Base-by-base conservation (phyloP, 2,888 invertebrate genomes). In the Himalopsyche kuldschensis region DNA sequence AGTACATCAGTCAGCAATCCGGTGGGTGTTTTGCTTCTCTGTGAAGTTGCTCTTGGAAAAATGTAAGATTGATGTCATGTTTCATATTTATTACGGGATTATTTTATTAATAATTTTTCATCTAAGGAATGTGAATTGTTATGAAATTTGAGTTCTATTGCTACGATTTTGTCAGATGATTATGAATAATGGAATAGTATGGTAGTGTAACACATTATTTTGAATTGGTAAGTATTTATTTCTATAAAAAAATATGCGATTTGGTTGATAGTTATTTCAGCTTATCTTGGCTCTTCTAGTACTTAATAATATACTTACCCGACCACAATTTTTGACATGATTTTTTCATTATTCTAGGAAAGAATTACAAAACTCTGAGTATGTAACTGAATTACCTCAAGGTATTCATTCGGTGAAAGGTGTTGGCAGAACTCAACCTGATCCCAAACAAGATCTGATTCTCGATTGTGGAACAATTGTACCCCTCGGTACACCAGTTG, bases 31-130 rank as follows among this genome's bases (percentile, higher is more conserved):
- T 88, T 99, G 91, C 88, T 99, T 88, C 93, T 99, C 0, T 98
- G 98, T 89, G 99, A 99, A 89, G 99, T 98, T 4, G 99, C 99
- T 0, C 93, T 99, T 3, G 99, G 99, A 75, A 94, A 97, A 85
- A 97, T 96, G 97, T 96, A 90, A 93, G 95, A 69, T 76, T 35
- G 3, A 75, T 30, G 75, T 75, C 75, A 32, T 80, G 78, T 84
- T 63, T 80, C 17, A 32, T 8, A 24, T 69, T 24, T 69, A 41
- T 41, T 41, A 15, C 0, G 4, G 41, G 11, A 41, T 41, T 41
- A 15, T 41, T 41, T 41, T 15, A 41, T 4, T 15, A 41, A 41
- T 82, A 27, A 75, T 75, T 75, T 30, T 75, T 20, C 10, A 31
- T 31, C 76, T 75, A 27, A 30, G 4, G 24, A 75, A 35, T 35